Base-by-base conservation (phyloP, 1,140 invertebrate genomes). In the Cepaea nemoralis region DNA sequence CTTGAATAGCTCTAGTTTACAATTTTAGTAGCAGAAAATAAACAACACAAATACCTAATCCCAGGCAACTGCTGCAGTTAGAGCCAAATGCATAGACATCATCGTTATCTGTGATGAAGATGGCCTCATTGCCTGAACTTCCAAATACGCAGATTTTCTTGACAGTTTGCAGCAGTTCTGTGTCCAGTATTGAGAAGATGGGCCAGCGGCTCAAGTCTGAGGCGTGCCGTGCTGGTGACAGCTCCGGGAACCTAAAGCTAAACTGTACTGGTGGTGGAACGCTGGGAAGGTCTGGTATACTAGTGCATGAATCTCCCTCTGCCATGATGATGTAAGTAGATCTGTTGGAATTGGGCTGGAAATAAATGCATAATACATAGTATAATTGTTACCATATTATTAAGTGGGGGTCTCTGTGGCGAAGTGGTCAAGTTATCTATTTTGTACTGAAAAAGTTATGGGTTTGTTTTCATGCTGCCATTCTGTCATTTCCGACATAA, bases 41-140 rank as follows among this genome's bases (percentile, higher is more conserved):
- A 67, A 35, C 27, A 12, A 31, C n/a, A 24, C 16, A 14, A 86
- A 93, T 93, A 66, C 94, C 94, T 45, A 93, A 91, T n/a, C 94
- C 94, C 40, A 94, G 88, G 87, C 94, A 94, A 24, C 93, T 93
- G 77, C 92, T 92, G 33, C 92, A 92, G 83, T 94, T 94, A 16
- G 92, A 93, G 55, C 94, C 94, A 63, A 95, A 85, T 14, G 93
- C 93, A 89, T 93, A 94, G 3, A 95, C 94, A 84, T 93, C 93
- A 88, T 94, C 93, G 84, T 93, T 92, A 83, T 93, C 93, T 35
- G 93, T 94, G 24, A 94, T 92, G 73, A 94, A 92, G 55, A 95
- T 88, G 37, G 94, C 94, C 91, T 94, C 94, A 89, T 94, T 94
- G 24, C 94, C 94, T 50, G 94, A 91, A 83, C 92, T 93, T 92